These are phyloP conservation scores for Microcebus lehilahytsara DNA, from an alignment of 2,113 vertebrate species.

Conservation along the genomic window DNA sequence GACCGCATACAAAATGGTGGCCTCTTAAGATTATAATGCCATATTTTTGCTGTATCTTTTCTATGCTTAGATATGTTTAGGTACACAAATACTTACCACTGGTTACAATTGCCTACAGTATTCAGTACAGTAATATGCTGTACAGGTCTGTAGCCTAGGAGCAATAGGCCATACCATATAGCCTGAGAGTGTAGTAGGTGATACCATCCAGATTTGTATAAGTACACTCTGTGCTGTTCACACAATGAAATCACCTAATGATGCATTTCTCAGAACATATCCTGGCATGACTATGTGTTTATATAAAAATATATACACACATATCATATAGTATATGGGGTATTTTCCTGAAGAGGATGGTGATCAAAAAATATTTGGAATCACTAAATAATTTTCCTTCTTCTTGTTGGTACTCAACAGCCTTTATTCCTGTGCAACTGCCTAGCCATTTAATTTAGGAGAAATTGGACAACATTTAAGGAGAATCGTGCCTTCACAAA, in stretches of 20 bases:
- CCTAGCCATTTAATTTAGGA: neutral
- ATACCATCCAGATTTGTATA: neutral
- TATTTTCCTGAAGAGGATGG: neutral
- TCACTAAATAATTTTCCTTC: neutral
- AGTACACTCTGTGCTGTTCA: neutral
- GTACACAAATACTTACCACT: neutral
- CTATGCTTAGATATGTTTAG: neutral
- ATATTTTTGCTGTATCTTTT: neutral
- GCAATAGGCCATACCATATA: neutral
- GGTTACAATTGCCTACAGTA: neutral
- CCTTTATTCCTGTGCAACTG: slow-evolving; percentile 15
- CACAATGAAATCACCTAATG: neutral
- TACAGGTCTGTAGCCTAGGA: neutral
- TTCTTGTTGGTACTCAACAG: neutral
- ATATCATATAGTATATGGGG: too few species aligned
- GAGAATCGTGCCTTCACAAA: neutral
- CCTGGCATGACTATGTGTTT: neutral
- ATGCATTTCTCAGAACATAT: neutral
- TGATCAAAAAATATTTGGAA: neutral
- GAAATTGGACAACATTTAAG: neutral
- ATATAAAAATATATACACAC: neutral
- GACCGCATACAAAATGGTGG: neutral
- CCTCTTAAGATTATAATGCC: neutral
- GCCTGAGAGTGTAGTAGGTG: neutral
- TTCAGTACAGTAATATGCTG: neutral